Percentiles rank a stretch among this genome's conserved stretches.
phyloP scores from a whole-genome alignment of 2,113 vertebrate species.

The Perca flavescens region DNA sequence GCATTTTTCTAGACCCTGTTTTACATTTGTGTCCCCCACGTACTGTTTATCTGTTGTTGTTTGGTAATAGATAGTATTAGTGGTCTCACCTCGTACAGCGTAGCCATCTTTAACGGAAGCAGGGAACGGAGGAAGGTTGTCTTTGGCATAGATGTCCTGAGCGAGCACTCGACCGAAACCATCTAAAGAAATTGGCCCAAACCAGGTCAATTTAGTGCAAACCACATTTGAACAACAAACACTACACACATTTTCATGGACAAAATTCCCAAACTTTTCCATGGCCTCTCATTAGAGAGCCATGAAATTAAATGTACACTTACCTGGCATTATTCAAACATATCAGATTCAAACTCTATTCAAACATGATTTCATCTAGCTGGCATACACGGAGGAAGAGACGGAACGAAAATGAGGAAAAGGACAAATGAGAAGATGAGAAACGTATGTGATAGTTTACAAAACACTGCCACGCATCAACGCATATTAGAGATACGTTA shows the following conservation, averaged over 20 bases:
- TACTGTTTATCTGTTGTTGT: neutral
- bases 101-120: slow-evolving; percentile 99
- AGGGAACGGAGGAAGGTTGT: slow-evolving; percentile 98
- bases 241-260: too few species aligned
- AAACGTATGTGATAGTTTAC: too few species aligned
- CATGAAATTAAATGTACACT: too few species aligned
- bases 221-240: neutral
- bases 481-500: too few species aligned
- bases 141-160: slow-evolving; percentile 99
- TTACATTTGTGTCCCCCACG: neutral
- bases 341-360: neutral
- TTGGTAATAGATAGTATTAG: neutral
- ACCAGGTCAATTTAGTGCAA: neutral
- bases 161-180: slow-evolving; percentile 98
- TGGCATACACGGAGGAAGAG: too few species aligned
- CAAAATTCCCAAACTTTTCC: too few species aligned
- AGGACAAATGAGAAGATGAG: too few species aligned
- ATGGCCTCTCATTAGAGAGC: too few species aligned
- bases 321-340: neutral
- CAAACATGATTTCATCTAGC: too few species aligned
- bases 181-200: slow-evolving; percentile 81
- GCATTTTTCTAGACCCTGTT: neutral
- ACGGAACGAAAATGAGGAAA: too few species aligned
- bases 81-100: slow-evolving; percentile 93
- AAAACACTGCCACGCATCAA: too few species aligned